Base-by-base conservation (phyloP, 2,888 invertebrate genomes). In the Elysia crispata region DNA sequence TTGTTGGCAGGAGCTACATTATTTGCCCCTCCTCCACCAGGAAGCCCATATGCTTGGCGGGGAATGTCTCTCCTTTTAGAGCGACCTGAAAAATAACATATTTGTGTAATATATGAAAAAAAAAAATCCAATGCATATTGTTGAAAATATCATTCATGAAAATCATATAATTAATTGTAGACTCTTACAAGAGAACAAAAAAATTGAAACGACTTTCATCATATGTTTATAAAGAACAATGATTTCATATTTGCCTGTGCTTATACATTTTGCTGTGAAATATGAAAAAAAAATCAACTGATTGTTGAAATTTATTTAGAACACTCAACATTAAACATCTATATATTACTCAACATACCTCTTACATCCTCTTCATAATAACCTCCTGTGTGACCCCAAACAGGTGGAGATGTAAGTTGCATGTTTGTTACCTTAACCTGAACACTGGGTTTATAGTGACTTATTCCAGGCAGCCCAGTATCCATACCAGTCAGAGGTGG, bases 341-440 rank as follows among this genome's bases (percentile, higher is more conserved):
- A n/a, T n/a, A n/a, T 11, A 41, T 3, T 11, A 41, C 11, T 41
- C 11, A 11, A 41, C 41, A 11, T 41, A 41, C 41, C 41, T 41
- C 41, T 41, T 41, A 41, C 41, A 76, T 79, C 81, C 5, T 89
- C 89, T 64, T 87, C 87, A 83, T 85, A 87, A 80, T 84, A 84
- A 62, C 86, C 80, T 6, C 86, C 80, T 6, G 87, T 83, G 18
- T 89, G 87, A 75, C 86, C 86, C 88, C 88, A 89, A 60, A 87
- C 80, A 1, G 89, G 85, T 25, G 88, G 85, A 6, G 89, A 88
- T 23, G 87, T 85, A 73, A 91, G 87, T 85, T 91, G 91, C 86
- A 91, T 88, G 84, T 91, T 91, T 81, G 91, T 91, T 66, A 91
- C 91, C 81, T 90, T 91, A 85, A 91, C 90, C 15, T 90, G 90